Evolutionary conservation across 2,113 vertebrate genomes (phyloP).

Genomic region (Coptodon bakossiorum): DNA sequence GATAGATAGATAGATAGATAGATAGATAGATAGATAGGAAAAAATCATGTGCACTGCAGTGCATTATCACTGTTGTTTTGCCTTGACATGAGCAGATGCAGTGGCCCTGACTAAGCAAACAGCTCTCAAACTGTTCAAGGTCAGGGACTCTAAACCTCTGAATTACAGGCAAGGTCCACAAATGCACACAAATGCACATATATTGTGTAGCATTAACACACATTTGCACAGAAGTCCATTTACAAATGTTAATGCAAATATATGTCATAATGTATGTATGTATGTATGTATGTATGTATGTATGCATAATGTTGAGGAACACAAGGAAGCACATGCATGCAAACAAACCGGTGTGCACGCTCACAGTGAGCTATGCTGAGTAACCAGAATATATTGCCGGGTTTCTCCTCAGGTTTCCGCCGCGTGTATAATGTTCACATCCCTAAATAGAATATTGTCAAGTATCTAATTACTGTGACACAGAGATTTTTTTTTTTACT

Average conservation of each 20-base stretch:
- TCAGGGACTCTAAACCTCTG: conserved; percentile 29
- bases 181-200: conserved; percentile 1
- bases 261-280: not conserved
- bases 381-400: conserved; percentile 11
- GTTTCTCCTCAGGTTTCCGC: conserved; percentile 48
- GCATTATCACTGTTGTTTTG: conserved; percentile 16
- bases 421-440: conserved; percentile 17
- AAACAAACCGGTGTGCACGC: not conserved
- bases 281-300: not conserved
- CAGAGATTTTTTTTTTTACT: not conserved
- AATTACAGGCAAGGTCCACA: conserved; percentile 1
- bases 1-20: not conserved
- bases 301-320: not conserved
- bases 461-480: not conserved
- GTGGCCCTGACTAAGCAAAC: conserved; percentile 59
- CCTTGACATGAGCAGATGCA: conserved; percentile 26
- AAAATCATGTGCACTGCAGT: not conserved
- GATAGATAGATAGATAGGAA: not conserved
- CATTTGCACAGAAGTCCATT: not conserved
- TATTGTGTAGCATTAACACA: not conserved
- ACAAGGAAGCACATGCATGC: not conserved
- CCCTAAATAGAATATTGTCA: conserved; percentile 32
- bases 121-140: conserved; percentile 46
- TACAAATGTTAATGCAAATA: not conserved
- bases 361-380: conserved; percentile 14